Base-by-base conservation (phyloP, 2,113 vertebrate species). In the Romanogobio albipinnatus region DNA sequence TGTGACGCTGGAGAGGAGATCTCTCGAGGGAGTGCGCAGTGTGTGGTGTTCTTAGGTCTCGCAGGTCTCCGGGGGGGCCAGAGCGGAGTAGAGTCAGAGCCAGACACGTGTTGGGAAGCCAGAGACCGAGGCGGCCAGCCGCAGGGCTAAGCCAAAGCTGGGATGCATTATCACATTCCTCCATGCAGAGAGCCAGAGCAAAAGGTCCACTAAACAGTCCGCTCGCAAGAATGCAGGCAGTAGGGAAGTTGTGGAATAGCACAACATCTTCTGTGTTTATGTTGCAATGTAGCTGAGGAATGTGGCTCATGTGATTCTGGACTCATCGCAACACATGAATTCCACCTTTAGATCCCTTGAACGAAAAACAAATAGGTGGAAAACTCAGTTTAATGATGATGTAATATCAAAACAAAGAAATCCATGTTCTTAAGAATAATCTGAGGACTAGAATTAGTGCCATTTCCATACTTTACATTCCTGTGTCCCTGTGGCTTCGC, bases 101-200 rank as follows among this genome's bases (percentile, higher is more conserved):
- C 77, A 71, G 77, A 84, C 83, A 58, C 58, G 74, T 80, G 82
- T 71, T 84, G 66, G 22, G 56, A 79, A 73, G 24, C 77, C 80
- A 47, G 76, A 81, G 70, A 80, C 45, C 49, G 29, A 85, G 73
- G 39, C 73, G 83, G 68, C 75, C 76, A 66, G 84, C 75, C 59
- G 24, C 24, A 70, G 79, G 80, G 56, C 81, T 61, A 22, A 82
- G 49, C 80, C 81, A 82, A 85, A 76, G 74, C 85, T 86, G 82
- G 73, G 71, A 68, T 82, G 82, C 77, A 82, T 88, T 77, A 83
- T 70, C 85, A 66, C 66, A 75, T 82, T 88, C 83, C 80, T 68
- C 73, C 85, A 82, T 77, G 58, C 53, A 56, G 87, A 77, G 87
- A 64, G 61, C 59, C 47, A 43, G 56, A 83, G 68, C 53, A 58